These are phyloP conservation scores for Xanthorhoe spadicearia DNA, from an alignment of 2,888 invertebrate species.

Conservation along the genomic window DNA sequence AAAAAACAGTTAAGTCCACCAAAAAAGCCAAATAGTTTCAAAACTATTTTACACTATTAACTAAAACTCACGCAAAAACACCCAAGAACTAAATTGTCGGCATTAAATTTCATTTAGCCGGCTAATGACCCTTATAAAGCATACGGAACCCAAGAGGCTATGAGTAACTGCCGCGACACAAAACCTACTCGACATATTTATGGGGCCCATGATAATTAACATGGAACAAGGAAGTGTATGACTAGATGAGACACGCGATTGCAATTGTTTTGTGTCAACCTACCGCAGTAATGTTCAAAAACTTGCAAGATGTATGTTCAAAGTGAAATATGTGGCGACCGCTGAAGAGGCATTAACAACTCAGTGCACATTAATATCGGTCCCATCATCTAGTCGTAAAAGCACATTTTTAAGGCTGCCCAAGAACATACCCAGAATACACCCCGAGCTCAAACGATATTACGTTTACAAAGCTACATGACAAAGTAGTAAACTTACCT, in stretches of 20 bases:
- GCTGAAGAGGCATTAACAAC: background rate
- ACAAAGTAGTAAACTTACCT: no score
- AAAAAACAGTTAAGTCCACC: no score
- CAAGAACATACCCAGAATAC: no score
- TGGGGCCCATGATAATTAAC: slow-evolving; percentile 61
- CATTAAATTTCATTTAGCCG: slow-evolving; percentile 63
- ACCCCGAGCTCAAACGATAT: no score
- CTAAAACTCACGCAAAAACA: slow-evolving; percentile 18
- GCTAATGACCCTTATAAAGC: slow-evolving; percentile 59
- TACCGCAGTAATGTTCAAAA: background rate
- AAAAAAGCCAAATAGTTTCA: no score
- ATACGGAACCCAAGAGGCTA: slow-evolving; percentile 47
- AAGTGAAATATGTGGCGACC: background rate
- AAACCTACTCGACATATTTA: slow-evolving; percentile 57
- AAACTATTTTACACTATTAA: background rate
- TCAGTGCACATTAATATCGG: no score
- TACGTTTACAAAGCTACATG: no score
- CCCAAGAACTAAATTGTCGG: slow-evolving; percentile 48
- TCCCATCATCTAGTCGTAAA: no score
- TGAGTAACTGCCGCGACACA: slow-evolving; percentile 48
- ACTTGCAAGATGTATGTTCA: no score
- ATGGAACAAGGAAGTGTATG: slow-evolving; percentile 35
- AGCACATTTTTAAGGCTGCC: no score
- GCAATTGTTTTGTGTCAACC: slow-evolving; percentile 6
- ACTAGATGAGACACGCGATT: slow-evolving; percentile 23